These are phyloP conservation scores for Periplaneta americana DNA, from an alignment of 1,140 invertebrate species.

Conservation along the genomic window DNA sequence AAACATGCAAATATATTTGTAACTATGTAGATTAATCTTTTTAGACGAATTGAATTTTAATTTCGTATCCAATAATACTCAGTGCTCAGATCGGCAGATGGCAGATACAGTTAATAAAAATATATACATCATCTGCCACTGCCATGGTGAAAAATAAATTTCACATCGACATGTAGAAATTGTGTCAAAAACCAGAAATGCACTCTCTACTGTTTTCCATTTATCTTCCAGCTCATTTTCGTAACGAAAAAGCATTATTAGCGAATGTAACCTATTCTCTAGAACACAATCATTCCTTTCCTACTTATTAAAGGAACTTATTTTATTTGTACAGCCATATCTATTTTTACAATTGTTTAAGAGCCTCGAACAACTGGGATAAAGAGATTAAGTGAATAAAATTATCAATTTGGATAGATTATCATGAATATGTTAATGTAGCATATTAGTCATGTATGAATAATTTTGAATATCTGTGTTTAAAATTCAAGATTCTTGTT, in stretches of 20 bases:
- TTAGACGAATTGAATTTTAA: background rate
- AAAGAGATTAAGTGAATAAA: too few relatives aligned
- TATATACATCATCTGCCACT: background rate
- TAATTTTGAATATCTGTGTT: too few relatives aligned
- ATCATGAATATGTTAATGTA: too few relatives aligned
- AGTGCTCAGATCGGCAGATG: background rate
- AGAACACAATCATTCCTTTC: background rate
- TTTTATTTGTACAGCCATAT: background rate
- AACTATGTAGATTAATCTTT: background rate
- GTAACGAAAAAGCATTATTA: background rate
- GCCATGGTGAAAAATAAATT: background rate
- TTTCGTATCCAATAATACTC: background rate
- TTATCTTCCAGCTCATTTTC: background rate
- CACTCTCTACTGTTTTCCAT: background rate
- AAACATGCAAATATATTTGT: background rate
- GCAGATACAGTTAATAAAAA: background rate
- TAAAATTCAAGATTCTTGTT: too few relatives aligned
- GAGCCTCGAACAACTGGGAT: background rate
- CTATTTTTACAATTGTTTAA: background rate
- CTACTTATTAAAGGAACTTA: background rate
- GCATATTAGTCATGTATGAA: too few relatives aligned
- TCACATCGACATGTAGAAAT: background rate
- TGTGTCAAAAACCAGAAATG: background rate
- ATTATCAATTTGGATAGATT: too few relatives aligned
- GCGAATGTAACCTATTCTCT: background rate